Evolutionary conservation across 2,888 invertebrate genomes (phyloP), one percentile per base, ranked within the genome.

Genomic region (Cosmia pyralina): DNA sequence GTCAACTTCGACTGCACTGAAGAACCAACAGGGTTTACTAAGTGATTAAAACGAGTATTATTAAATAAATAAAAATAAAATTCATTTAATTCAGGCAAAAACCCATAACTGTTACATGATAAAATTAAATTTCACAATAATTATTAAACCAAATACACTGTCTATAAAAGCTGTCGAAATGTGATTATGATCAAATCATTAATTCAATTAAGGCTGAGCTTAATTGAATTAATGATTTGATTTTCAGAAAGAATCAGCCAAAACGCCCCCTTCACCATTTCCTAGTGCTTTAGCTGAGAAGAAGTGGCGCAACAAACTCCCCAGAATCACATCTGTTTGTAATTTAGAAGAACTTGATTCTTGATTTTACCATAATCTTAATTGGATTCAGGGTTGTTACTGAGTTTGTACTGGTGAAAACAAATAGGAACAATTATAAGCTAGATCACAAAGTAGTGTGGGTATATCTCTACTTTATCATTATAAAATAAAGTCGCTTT

Each of bases 1-100:
- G 98, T 98, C 86, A 98, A 92, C 93, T 98, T 98, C 57, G 98
- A 97, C 87, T 98, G 98, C 90, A 97, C 98, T 98, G 95, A 52
- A 44, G 65, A 41, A 74, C 59, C 74, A 63, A 78, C 80, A 80
- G 19, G 81, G 19, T 58, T 52, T 65, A 81, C 75, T 75, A 75
- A 70, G 70, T 75, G 17, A 75, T 78, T 78, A 52, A 75, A 78
- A 69, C 50, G 28, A 68, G 69, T n/a, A 69, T 69, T 69, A 69
- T 41, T n/a, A n/a, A n/a, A n/a, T n/a, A n/a, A n/a, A n/a, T n/a
- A n/a, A n/a, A n/a, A n/a, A n/a, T n/a, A n/a, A n/a, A n/a, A n/a
- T n/a, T n/a, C n/a, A n/a, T n/a, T n/a, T n/a, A n/a, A n/a, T n/a
- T n/a, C n/a, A n/a, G n/a, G n/a, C n/a, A n/a, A n/a, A n/a, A n/a